Base-by-base conservation (phyloP, 1,140 invertebrate genomes). In the Ephestia elutella region DNA sequence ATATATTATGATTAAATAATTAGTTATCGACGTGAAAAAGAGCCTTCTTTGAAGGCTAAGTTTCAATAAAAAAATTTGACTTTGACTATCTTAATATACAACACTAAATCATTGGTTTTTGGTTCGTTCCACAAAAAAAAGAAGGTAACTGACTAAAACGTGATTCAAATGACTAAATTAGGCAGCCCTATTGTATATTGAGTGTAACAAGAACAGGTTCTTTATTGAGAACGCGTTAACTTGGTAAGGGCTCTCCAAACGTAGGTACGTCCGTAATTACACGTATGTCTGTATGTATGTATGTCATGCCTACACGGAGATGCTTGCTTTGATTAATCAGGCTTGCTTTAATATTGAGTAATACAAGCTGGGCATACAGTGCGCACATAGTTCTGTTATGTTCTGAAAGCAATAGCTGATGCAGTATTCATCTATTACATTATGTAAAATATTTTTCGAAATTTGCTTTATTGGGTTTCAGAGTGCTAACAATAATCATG, bases 171-270 rank as follows among this genome's bases (percentile, higher is more conserved):
- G 30, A 10, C 30, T 10, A n/a, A 44, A 44, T 44, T n/a, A 5
- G 38, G 15, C 38, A 44, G 38, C 38, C 38, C 38, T 44, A 15
- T 15, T 15, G 5, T 44, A 9, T 15, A 44, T 44, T 15, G 63
- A 73, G 56, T 67, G 67, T 68, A 75, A 78, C 68, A 84, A 76
- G 71, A 76, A 73, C 67, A 75, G 63, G 71, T 65, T 82, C 73
- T 78, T 80, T 81, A 74, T 71, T 65, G 68, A 57, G 21, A 15
- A 28, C 57, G 66, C 59, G 59, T 51, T 75, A 70, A 74, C 50
- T 53, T 53, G 66, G 21, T 73, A 71, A 63, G 68, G 59, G 59
- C 56, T 63, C 54, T 32, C 51, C 50, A 44, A 57, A 60, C 19
- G 49, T 56, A 38, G 49, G 35, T 54, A 62, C 54, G 56, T 57